Evolutionary conservation across 1,140 invertebrate genomes (phyloP).

Genomic region (Diorhabda carinulata): DNA sequence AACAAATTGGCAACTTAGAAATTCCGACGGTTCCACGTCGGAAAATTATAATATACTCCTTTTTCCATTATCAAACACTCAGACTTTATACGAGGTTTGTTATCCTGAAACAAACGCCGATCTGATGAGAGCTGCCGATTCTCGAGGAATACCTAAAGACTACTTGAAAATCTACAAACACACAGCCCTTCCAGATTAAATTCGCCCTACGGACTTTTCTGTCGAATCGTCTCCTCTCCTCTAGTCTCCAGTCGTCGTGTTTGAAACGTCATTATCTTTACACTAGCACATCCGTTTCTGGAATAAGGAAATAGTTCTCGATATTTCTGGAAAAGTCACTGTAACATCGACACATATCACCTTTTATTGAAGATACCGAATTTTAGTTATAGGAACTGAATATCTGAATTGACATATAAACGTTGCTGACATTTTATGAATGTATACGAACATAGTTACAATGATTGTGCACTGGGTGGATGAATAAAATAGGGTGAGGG

Average conservation of each 20-base stretch:
- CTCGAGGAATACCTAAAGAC: constrained; percentile 46
- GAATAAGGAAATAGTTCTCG: constrained; percentile 35
- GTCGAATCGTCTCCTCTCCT: constrained; percentile 47
- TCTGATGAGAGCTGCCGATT: constrained; percentile 41
- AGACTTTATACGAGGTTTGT: constrained; percentile 39
- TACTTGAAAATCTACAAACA: constrained; percentile 48
- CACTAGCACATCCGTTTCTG: constrained; percentile 35
- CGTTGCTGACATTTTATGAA: no score
- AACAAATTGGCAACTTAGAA: background rate
- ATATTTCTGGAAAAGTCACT: constrained; percentile 24
- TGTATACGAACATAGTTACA: no score
- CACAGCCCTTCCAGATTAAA: constrained; percentile 43
- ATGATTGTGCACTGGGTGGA: no score
- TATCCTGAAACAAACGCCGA: constrained; percentile 35
- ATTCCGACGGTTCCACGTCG: constrained; percentile 13
- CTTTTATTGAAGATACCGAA: constrained; percentile 26
- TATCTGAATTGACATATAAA: no score
- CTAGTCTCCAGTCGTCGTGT: constrained; percentile 44
- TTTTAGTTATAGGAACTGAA: background rate
- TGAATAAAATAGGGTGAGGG: no score
- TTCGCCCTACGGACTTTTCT: constrained; percentile 45
- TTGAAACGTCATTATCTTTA: constrained; percentile 46
- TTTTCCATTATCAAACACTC: constrained; percentile 41
- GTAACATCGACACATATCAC: constrained; percentile 27
- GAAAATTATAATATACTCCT: constrained; percentile 40